Evolutionary conservation across 2,888 invertebrate genomes (phyloP).

Genomic region (Crepidodera aurea): DNA sequence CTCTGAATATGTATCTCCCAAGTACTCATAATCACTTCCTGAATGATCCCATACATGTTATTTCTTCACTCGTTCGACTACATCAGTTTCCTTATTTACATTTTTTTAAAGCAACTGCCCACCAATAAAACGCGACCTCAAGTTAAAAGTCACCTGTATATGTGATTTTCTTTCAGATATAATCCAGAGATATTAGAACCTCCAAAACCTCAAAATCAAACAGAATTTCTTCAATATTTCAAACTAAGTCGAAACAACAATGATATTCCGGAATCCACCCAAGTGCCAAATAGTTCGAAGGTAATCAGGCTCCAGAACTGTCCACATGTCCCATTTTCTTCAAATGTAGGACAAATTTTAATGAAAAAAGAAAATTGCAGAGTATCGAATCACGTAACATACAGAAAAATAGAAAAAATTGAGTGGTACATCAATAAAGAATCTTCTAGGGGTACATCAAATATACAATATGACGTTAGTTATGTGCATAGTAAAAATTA

Average conservation of each 20-base stretch:
- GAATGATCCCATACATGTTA: no score
- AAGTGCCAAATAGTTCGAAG: slow-evolving; percentile 9
- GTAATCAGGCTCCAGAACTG: slow-evolving; percentile 20
- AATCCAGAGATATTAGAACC: not conserved
- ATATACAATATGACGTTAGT: slow-evolving; percentile 11
- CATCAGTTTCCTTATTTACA: no score
- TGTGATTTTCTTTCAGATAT: not conserved
- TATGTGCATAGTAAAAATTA: slow-evolving; percentile 12
- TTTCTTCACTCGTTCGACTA: no score
- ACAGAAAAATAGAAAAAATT: slow-evolving; percentile 24
- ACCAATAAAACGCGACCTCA: no score
- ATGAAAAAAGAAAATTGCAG: slow-evolving; percentile 21
- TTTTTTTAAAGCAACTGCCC: no score
- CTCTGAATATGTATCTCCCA: no score
- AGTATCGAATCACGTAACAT: slow-evolving; percentile 13
- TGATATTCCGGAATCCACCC: slow-evolving; percentile 1
- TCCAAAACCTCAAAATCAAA: slow-evolving; percentile 3
- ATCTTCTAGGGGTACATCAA: not conserved
- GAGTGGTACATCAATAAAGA: slow-evolving; percentile 29
- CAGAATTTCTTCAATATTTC: slow-evolving; percentile 19
- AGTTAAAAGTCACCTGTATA: no score
- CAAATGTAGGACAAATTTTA: slow-evolving; percentile 25
- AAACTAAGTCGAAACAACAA: slow-evolving; percentile 23
- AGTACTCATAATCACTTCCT: no score
- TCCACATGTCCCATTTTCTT: slow-evolving; percentile 28